Base-by-base conservation (phyloP, 2,797 vertebrate genomes). In the Pseudopleuronectes americanus region DNA sequence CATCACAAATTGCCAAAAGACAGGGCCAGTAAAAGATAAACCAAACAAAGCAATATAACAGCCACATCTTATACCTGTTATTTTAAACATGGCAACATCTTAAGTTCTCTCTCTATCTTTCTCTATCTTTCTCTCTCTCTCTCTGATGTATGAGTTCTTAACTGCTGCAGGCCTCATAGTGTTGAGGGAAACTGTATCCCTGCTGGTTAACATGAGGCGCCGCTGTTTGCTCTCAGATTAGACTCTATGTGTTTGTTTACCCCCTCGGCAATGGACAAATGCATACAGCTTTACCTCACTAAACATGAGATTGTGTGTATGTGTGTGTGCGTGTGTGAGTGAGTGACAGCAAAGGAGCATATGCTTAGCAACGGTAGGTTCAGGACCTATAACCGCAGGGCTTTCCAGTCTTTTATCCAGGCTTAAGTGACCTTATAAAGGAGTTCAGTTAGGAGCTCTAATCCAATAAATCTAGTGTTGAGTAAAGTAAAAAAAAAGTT, bases 161-260 rank as follows among this genome's bases (percentile, higher is more conserved):
- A 41, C 47, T 23, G 79, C 84, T 77, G 64, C 57, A 22, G 70
- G 76, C 69, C 74, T 65, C 26, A 1, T 57, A 55, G 66, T 57
- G 62, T 70, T 77, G 61, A 71, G 51, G 74, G 62, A 51, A 84
- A 80, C 78, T 68, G 72, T 81, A 67, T 86, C 71, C 79, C 79
- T 76, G 76, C 79, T 85, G 74, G 74, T 85, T 81, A 79, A 82
- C 79, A 87, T 65, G 81, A 87, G 71, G 65, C 62, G 57, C 83
- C 65, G 63, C 80, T 84, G 83, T 87, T 79, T 88, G 83, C 76
- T 64, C 80, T 80, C 71, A 78, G 83, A 89, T 87, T 84, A 86
- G 78, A 74, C 81, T 71, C 61, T 73, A 55, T 77, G 80, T 81
- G 77, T 84, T 83, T 81, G 79, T 89, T 92, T 84, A 85, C 77